These are phyloP conservation scores for Lepidurus apus DNA, from an alignment of 1,140 invertebrate genomes.

Conservation along the genomic window DNA sequence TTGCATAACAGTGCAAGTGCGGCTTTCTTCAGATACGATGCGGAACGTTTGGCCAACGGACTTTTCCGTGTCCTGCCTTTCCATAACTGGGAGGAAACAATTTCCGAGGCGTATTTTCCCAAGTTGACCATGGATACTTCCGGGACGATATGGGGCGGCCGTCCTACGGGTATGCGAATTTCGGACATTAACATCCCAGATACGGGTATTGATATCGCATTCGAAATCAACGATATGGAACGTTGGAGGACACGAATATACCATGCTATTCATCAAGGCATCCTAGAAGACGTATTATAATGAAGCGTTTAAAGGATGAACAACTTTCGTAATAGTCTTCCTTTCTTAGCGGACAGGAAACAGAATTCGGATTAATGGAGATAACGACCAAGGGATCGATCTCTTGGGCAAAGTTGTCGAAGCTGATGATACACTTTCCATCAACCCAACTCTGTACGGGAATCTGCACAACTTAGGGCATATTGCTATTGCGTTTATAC, in stretches of 20 bases:
- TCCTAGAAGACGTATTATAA: slow-evolving; percentile 44
- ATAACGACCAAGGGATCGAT: slow-evolving; percentile 61
- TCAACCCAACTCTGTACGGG: slow-evolving; percentile 64
- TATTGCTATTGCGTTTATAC: slow-evolving; percentile 58
- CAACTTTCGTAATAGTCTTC: neutral
- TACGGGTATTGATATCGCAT: slow-evolving; percentile 23
- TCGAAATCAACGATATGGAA: slow-evolving; percentile 56
- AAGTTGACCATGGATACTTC: slow-evolving; percentile 62
- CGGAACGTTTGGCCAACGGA: slow-evolving; percentile 60
- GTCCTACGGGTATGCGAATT: slow-evolving; percentile 50
- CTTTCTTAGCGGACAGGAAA: slow-evolving; percentile 50
- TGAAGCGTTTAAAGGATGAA: slow-evolving; percentile 23
- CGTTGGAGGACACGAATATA: slow-evolving; percentile 68
- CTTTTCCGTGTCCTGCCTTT: slow-evolving; percentile 54
- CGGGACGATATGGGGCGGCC: slow-evolving; percentile 57
- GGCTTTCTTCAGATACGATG: slow-evolving; percentile 56
- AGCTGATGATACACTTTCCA: slow-evolving; percentile 58
- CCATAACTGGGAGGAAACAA: slow-evolving; percentile 56
- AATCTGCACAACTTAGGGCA: slow-evolving; percentile 65
- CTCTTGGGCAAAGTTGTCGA: slow-evolving; percentile 74
- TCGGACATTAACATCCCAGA: slow-evolving; percentile 34
- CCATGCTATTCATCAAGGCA: slow-evolving; percentile 64
- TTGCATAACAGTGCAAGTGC: slow-evolving; percentile 32
- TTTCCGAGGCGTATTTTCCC: slow-evolving; percentile 64
- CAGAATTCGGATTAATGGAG: slow-evolving; percentile 54